Conservation (phyloP, 2,888 invertebrate species). For the Sisyra terminalis region DNA sequence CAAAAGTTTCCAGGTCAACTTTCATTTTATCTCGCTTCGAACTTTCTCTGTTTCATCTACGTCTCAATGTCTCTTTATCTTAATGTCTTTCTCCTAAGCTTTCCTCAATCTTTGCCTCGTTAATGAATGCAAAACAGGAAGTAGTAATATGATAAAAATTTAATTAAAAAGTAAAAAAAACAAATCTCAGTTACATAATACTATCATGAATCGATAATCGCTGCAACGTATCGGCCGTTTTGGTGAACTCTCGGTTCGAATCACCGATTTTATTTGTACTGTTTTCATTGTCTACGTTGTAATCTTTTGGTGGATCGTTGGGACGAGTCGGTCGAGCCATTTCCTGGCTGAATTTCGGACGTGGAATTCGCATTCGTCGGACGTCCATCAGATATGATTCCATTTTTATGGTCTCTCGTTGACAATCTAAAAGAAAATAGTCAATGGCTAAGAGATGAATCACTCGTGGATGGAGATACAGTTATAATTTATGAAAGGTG, state of each 20-base stretch:
- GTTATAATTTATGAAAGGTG: not conserved
- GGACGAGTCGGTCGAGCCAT: constrained; percentile 35
- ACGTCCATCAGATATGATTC: constrained; percentile 75
- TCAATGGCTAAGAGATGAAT: not conserved
- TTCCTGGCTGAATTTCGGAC: constrained; percentile 61
- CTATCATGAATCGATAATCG: constrained; percentile 59
- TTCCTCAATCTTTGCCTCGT: no score
- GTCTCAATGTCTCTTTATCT: no score
- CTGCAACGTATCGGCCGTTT: constrained; percentile 60
- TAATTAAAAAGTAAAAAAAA: no score
- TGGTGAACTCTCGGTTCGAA: constrained; percentile 33
- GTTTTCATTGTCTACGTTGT: constrained; percentile 35
- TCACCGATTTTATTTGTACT: constrained; percentile 32
- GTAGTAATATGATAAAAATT: no score
- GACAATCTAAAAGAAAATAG: not conserved
- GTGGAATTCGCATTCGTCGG: constrained; percentile 65
- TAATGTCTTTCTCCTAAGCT: no score
- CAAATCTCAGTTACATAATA: constrained; percentile 23
- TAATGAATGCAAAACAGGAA: no score
- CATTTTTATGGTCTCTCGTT: constrained; percentile 29
- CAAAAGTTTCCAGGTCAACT: no score
- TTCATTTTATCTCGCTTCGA: no score
- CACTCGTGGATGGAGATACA: not conserved
- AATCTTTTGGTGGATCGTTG: constrained; percentile 63
- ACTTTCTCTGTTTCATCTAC: no score